phyloP scores from a whole-genome alignment of 2,797 vertebrate species.

The Siniperca scherzeri region DNA sequence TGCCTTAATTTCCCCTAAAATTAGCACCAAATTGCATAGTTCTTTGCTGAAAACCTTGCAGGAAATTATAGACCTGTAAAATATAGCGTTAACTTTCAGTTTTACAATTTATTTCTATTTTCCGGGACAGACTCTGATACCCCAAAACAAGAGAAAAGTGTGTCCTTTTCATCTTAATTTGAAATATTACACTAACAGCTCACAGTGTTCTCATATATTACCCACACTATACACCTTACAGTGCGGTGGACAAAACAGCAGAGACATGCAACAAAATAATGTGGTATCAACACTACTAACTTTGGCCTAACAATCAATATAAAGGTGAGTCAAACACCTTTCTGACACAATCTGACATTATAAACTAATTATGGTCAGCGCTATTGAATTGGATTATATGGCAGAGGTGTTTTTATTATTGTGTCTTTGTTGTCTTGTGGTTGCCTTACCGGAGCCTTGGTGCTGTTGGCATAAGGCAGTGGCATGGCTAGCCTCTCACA shows the following conservation, averaged over 20 bases:
- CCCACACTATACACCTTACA: background rate
- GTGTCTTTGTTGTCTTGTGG: background rate
- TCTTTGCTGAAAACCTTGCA: background rate
- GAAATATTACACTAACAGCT: background rate
- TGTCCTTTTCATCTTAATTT: background rate
- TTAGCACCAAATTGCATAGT: background rate
- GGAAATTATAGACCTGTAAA: background rate
- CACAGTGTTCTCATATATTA: background rate
- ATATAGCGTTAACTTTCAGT: background rate
- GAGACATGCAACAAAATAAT: background rate
- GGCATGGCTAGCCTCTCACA: slow-evolving; percentile 96
- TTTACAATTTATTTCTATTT: background rate
- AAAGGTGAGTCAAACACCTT: background rate
- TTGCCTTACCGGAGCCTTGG: slow-evolving; percentile 92
- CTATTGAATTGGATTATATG: background rate
- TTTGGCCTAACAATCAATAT: background rate
- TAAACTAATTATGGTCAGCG: background rate
- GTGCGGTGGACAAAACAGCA: background rate
- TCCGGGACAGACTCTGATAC: background rate
- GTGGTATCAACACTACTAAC: no score
- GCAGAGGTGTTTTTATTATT: background rate
- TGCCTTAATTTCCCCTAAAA: background rate
- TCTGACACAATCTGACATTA: background rate
- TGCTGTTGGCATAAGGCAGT: slow-evolving; percentile 95
- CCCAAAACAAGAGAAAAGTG: background rate